These are phyloP conservation scores for Dufourea novaeangliae DNA, from an alignment of 1,140 invertebrate genomes.

Conservation along the genomic window DNA sequence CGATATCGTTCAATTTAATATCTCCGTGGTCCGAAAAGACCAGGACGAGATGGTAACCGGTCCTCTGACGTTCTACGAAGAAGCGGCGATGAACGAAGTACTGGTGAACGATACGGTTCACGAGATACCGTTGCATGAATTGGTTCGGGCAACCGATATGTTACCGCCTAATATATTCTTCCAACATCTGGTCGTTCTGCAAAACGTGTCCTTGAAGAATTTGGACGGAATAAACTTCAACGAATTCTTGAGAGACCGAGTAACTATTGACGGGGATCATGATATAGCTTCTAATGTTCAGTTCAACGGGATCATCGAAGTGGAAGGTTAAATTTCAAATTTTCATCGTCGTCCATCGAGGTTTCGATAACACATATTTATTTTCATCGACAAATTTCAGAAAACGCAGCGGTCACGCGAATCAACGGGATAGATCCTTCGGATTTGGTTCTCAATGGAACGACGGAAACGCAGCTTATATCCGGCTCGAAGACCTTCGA, in stretches of 20 bases:
- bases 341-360: not conserved
- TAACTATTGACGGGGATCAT: constrained; percentile 64
- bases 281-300: constrained; percentile 60
- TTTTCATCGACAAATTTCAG: constrained; percentile 17
- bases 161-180: constrained; percentile 65
- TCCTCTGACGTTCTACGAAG: constrained; percentile 52
- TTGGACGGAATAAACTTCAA: constrained; percentile 68
- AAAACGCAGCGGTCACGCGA: constrained; percentile 37
- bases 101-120: constrained; percentile 51
- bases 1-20: constrained; percentile 63
- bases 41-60: constrained; percentile 54
- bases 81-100: constrained; percentile 57
- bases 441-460: constrained; percentile 63
- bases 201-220: constrained; percentile 53
- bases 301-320: constrained; percentile 64
- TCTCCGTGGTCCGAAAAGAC: constrained; percentile 61
- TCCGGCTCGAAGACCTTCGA: constrained; percentile 65
- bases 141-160: constrained; percentile 34
- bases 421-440: constrained; percentile 66
- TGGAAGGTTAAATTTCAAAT: constrained; percentile 48
- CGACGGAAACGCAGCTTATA: constrained; percentile 59
- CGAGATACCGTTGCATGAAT: constrained; percentile 41
- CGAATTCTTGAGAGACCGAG: constrained; percentile 62
- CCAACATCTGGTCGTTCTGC: constrained; percentile 56
- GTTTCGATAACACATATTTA: not conserved